These are phyloP conservation scores for Apodemus agrarius DNA, from an alignment of 2,797 vertebrate species.

Conservation along the genomic window DNA sequence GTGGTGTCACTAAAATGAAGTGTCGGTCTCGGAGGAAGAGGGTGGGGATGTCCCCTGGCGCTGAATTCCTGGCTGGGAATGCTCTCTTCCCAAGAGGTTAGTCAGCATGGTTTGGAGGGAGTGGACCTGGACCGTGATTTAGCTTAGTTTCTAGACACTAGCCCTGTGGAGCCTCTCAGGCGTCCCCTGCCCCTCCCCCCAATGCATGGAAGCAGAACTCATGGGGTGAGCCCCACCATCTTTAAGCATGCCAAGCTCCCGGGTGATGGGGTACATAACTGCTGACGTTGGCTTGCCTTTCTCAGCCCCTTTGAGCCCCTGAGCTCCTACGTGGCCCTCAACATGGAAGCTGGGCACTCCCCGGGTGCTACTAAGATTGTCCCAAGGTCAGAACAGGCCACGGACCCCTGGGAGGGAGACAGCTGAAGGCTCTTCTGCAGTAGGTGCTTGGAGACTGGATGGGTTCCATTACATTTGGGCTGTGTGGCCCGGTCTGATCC, in stretches of 20 bases:
- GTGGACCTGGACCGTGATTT: not conserved
- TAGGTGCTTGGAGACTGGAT: too few relatives aligned
- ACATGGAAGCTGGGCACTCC: not conserved
- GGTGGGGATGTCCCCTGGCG: not conserved
- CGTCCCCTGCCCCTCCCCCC: not conserved
- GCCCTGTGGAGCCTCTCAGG: not conserved
- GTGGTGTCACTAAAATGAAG: not conserved
- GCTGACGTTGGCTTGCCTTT: not conserved
- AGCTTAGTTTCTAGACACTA: not conserved
- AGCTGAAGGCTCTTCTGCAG: not conserved
- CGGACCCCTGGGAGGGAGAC: not conserved
- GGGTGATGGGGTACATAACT: accelerated
- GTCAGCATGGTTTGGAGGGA: not conserved
- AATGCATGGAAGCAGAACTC: not conserved
- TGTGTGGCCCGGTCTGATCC: not conserved
- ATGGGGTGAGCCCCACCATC: not conserved
- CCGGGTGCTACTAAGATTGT: not conserved
- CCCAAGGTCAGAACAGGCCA: not conserved
- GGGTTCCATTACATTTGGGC: not conserved
- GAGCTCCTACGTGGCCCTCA: not conserved
- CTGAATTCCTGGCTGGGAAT: not conserved
- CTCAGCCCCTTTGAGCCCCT: not conserved
- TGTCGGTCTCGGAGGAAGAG: not conserved
- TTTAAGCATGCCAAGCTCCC: not conserved
- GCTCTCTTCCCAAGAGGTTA: not conserved